Evolutionary conservation across 2,797 vertebrate species (phyloP).

Genomic region (Apogon hyalosoma): DNA sequence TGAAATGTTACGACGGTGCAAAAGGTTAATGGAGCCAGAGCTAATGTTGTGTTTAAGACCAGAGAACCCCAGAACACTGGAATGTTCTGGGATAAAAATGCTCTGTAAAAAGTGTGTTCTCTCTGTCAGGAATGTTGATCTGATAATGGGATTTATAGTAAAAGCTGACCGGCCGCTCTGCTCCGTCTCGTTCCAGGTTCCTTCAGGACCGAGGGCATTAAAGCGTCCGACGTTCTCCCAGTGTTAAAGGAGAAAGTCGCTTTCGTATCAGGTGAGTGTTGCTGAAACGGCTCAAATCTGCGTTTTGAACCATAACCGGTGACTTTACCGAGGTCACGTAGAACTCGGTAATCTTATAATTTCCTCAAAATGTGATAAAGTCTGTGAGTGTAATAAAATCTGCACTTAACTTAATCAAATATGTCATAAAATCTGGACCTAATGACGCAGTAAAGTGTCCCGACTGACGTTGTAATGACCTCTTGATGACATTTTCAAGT

Average conservation of each 20-base stretch:
- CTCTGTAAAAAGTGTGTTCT: conserved; percentile 8
- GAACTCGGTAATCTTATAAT: too few relatives aligned
- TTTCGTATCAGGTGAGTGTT: conserved; percentile 93
- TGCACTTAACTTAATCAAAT: too few relatives aligned
- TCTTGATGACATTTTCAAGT: too few relatives aligned
- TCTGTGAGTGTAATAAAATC: too few relatives aligned
- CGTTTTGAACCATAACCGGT: neutral
- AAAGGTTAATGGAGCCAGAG: neutral
- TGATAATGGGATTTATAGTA: conserved; percentile 79
- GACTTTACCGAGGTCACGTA: neutral
- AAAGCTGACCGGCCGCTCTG: conserved; percentile 43
- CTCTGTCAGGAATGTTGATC: conserved; percentile 76
- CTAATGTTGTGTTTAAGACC: neutral
- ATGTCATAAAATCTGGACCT: too few relatives aligned
- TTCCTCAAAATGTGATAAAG: too few relatives aligned
- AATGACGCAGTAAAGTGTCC: too few relatives aligned
- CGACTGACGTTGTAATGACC: too few relatives aligned
- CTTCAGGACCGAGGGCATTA: conserved; percentile 93
- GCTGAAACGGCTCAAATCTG: too few relatives aligned
- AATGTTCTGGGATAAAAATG: neutral
- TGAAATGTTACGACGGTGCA: neutral
- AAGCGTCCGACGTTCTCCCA: conserved; percentile 95
- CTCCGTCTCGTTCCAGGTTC: conserved; percentile 85
- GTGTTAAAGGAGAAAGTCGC: conserved; percentile 98
- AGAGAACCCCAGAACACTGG: neutral